phyloP scores from a whole-genome alignment of 2,113 vertebrate genomes.

The Pogonocichla stellata region DNA sequence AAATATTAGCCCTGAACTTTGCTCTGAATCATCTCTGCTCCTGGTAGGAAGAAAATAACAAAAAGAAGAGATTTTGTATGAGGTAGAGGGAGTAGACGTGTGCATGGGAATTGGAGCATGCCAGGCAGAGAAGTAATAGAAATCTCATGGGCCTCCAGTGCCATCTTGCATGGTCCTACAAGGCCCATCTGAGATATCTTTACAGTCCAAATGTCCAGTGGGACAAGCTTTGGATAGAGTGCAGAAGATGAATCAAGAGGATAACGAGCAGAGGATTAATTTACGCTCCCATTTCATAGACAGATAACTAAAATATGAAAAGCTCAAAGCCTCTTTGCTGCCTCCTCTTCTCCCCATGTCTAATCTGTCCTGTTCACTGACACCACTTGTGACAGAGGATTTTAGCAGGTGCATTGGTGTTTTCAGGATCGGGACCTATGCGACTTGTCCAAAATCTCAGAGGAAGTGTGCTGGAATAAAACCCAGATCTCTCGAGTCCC shows the following conservation, averaged over 20 bases:
- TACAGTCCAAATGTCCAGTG: not conserved
- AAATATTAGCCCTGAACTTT: not conserved
- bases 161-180: not conserved
- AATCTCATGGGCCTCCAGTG: not conserved
- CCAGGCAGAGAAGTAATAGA: not conserved
- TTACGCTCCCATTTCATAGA: not conserved
- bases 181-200: not conserved
- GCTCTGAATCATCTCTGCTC: not conserved
- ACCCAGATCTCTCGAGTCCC: not conserved
- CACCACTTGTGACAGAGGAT: not conserved
- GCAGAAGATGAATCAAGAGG: not conserved
- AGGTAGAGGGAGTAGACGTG: not conserved
- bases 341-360: not conserved
- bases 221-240: not conserved
- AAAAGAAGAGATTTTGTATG: not conserved
- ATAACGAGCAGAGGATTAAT: not conserved
- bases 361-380: not conserved
- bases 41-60: not conserved
- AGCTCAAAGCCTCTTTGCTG: not conserved
- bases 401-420: not conserved
- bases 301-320: not conserved
- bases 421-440: not conserved
- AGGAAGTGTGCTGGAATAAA: conserved; percentile 30
- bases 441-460: not conserved
- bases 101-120: not conserved